Percentiles rank a stretch among this genome's conserved stretches.
These are phyloP conservation scores for Oasisia sp. DNA, from an alignment of 2,888 invertebrate genomes.

Conservation along the genomic window DNA sequence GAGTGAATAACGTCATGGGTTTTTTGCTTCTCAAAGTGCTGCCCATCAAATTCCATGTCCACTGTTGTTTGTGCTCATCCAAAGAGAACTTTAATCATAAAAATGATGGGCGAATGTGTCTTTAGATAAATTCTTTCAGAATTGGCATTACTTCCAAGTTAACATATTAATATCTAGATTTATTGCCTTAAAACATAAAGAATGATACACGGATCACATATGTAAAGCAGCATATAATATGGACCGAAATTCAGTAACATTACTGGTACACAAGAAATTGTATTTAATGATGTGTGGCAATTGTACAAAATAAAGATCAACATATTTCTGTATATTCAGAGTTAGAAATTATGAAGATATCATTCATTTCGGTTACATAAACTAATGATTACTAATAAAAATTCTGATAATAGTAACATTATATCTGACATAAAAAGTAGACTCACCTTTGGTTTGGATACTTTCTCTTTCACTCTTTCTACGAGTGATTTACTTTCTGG, in stretches of 20 bases:
- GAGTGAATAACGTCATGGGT: no score
- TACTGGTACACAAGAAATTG: not conserved
- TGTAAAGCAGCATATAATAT: not conserved
- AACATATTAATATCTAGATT: not conserved
- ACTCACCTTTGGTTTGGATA: not conserved
- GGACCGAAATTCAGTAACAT: not conserved
- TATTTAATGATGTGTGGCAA: not conserved
- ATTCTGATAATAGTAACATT: not conserved
- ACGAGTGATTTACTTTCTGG: constrained; percentile 43
- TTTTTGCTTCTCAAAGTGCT: no score
- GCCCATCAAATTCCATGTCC: no score
- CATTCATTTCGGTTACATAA: not conserved
- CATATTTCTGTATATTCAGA: not conserved
- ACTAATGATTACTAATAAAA: not conserved
- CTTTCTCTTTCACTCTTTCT: constrained; percentile 30
- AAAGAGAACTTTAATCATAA: no score
- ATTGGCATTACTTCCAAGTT: not conserved
- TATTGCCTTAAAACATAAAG: not conserved
- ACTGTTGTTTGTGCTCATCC: no score
- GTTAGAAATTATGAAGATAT: not conserved
- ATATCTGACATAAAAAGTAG: not conserved
- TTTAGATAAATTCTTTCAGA: no score
- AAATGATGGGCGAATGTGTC: no score
- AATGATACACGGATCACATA: not conserved
- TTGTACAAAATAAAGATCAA: not conserved